phyloP scores from a whole-genome alignment of 2,113 vertebrate species.

The mouse (Mus musculus) region DNA sequence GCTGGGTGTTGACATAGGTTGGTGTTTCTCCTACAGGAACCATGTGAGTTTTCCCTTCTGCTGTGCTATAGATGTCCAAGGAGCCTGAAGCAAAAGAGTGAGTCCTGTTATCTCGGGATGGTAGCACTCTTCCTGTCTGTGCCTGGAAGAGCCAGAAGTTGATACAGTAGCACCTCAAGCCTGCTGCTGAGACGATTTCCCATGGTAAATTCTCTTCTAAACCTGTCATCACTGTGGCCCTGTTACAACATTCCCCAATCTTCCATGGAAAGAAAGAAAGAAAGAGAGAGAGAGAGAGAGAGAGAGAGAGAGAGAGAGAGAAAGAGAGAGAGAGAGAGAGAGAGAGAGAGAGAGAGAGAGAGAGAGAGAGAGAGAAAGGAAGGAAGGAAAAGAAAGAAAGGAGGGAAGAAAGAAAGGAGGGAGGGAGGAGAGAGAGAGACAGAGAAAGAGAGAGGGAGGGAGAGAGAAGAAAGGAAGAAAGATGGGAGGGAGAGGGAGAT shows the following conservation, averaged over 20 bases:
- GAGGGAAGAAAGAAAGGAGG: not conserved
- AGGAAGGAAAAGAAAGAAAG: not conserved
- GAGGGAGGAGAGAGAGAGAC: too few species aligned
- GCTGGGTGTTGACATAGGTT: constrained; percentile 95
- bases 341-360: too few species aligned
- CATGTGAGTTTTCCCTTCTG: constrained; percentile 88
- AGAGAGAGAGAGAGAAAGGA: too few species aligned
- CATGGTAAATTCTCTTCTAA: not conserved
- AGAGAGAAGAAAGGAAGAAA: too few species aligned
- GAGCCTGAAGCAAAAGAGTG: constrained; percentile 87
- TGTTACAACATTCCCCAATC: not conserved
- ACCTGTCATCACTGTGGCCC: not conserved
- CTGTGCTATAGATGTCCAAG: constrained; percentile 89
- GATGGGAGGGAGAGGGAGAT: too few species aligned
- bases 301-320: too few species aligned
- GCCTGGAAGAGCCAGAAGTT: fast-evolving
- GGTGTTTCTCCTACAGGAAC: constrained; percentile 87
- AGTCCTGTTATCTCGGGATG: not conserved
- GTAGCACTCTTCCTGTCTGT: fast-evolving
- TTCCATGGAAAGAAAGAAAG: not conserved
- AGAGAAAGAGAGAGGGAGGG: fast-evolving
- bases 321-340: too few species aligned
- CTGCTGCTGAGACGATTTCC: not conserved
- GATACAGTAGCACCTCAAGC: fast-evolving
- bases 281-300: too few species aligned